phyloP scores from a whole-genome alignment of 2,888 invertebrate genomes.

The Portevinia maculata region DNA sequence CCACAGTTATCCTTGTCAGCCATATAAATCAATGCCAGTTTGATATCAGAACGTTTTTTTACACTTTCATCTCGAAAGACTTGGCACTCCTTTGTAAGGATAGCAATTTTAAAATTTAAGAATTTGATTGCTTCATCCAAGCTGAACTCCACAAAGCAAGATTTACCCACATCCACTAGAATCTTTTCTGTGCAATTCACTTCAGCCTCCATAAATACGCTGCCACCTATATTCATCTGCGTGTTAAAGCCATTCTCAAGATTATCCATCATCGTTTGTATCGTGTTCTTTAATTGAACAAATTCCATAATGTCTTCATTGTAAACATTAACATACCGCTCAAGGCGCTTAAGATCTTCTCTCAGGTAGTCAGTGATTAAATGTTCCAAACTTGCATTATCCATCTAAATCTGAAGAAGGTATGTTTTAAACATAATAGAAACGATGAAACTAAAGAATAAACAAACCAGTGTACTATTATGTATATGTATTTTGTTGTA shows the following conservation, averaged over 20 bases:
- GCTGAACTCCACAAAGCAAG: conserved; percentile 89
- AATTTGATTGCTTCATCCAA: conserved; percentile 88
- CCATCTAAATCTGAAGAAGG: too few species aligned
- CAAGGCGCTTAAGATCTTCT: conserved; percentile 87
- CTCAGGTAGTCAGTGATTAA: conserved; percentile 91
- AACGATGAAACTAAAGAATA: too few species aligned
- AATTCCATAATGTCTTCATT: conserved; percentile 89
- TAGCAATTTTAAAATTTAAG: conserved; percentile 87
- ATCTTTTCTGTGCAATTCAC: conserved; percentile 87
- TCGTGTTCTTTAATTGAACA: conserved; percentile 88
- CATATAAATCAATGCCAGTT: conserved; percentile 88
- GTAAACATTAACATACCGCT: conserved; percentile 85
- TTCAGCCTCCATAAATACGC: conserved; percentile 91
- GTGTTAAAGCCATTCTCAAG: conserved; percentile 86
- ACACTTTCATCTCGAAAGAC: conserved; percentile 87
- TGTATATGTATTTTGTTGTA: too few species aligned
- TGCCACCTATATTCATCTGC: conserved; percentile 92
- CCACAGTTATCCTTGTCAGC: conserved; percentile 84
- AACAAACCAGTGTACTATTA: too few species aligned
- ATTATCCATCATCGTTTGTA: conserved; percentile 86
- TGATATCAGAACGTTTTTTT: conserved; percentile 90
- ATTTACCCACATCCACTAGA: conserved; percentile 89
- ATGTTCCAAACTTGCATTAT: conserved; percentile 83
- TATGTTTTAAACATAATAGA: too few species aligned
- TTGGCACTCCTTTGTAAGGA: conserved; percentile 86